Evolutionary conservation across 2,113 vertebrate species (phyloP), one percentile per base, ranked within the genome.

Genomic region (Falco punctatus): DNA sequence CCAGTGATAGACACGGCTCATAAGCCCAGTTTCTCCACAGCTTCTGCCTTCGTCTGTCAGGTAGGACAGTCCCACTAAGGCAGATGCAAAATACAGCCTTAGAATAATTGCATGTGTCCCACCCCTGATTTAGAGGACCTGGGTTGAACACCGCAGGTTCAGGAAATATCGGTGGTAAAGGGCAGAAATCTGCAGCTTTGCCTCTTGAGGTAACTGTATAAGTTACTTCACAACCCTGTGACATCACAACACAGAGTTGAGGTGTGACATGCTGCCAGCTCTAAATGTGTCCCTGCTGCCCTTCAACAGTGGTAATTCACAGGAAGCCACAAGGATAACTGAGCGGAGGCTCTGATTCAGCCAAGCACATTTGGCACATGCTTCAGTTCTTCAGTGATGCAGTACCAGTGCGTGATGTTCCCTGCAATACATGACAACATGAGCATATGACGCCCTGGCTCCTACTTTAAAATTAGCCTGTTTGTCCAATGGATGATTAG

Each of bases 1-100:
- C 57, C 83, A 91, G 28, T 0, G 1, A 61, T 20, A 88, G 86
- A 42, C 42, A 92, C 0, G 0, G 58, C 80, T 82, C 35, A 23
- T 40, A 35, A 94, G 46, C 11, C 70, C 24, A 5, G 24, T 72
- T 81, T 78, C 46, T 70, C 48, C 22, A 44, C 11, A 70, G 54
- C 33, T 92, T 85, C 74, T 86, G 28, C 44, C 70, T 64, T 22
- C 42, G 49, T 11, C 21, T 57, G 27, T 79, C 83, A 91, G 67
- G 38, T 7, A 83, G 80, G 59, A 83, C 77, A 91, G 83, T 35
- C 58, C 35, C 64, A 78, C 22, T 40, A 44, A 70, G 61, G 4
- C 58, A 83, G 46, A 81, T 10, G 54, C 40, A 66, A 90, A 90
- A 77, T 33, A 65, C 27, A 86, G 11, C 79, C 58, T 59, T 33